Percentiles rank a stretch among this genome's conserved stretches.
phyloP scores from a whole-genome alignment of 53 echinoderm and acorn worm genomes.

The Paelopatides confundens region DNA sequence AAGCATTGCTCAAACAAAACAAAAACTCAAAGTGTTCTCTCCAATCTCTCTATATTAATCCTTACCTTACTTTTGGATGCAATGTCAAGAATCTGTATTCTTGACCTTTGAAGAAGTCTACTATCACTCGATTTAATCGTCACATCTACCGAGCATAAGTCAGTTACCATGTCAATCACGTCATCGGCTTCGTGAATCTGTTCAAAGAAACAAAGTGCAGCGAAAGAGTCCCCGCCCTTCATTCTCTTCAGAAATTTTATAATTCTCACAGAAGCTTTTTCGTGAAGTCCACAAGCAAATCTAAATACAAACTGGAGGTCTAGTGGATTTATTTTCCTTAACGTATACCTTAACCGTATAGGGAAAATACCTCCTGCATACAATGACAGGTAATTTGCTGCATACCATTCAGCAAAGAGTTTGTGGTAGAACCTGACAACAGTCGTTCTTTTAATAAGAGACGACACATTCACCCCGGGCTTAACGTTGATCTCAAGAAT shows the following conservation, averaged over 20 bases:
- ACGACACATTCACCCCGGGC: neutral
- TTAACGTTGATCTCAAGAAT: neutral
- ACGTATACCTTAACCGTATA: neutral
- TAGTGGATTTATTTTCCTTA: neutral
- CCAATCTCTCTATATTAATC: too few species aligned
- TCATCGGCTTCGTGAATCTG: neutral
- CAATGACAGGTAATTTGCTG: neutral
- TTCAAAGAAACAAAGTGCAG: neutral
- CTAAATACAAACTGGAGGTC: slow-evolving; percentile 12
- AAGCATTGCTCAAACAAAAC: too few species aligned
- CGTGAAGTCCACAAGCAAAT: neutral
- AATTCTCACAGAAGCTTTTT: neutral
- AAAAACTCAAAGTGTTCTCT: too few species aligned
- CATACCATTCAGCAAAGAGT: slow-evolving; percentile 21
- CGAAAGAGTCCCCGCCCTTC: neutral
- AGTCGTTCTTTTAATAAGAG: neutral
- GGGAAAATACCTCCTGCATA: neutral
- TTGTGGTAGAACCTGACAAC: slow-evolving; percentile 9
- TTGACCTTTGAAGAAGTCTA: neutral
- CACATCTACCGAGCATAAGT: neutral
- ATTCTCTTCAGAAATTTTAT: neutral
- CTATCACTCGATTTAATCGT: neutral
- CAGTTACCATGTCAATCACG: neutral
- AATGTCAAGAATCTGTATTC: neutral
- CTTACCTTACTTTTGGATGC: slow-evolving; percentile 5